Base-by-base conservation (phyloP, 1,140 invertebrate species). In the Ridgeia piscesae region DNA sequence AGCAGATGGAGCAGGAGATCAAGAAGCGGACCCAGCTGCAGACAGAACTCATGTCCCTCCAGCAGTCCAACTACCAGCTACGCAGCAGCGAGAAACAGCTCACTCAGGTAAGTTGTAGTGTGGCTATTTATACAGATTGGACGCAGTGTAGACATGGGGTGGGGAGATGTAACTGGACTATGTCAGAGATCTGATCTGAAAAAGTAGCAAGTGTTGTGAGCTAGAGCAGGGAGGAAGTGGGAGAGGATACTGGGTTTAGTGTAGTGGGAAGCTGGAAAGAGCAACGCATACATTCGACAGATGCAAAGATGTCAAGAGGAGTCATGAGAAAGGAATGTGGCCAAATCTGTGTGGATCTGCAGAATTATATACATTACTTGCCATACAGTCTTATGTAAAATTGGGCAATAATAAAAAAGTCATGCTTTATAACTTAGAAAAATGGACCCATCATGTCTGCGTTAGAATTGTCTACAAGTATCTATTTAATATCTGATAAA, bases 1-100 rank as follows among this genome's bases (percentile, higher is more conserved):
- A 97, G 35, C 98, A 99, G 95, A 96, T 99, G 31, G 98, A 99
- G 93, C 98, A 99, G 95, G 98, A 99, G 96, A 97, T 98, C 93
- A 97, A 98, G 92, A 98, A 98, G 94, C 97, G 98, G 93, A 97
- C 97, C 48, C 95, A 97, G 89, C 95, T 98, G 93, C 97, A 96
- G 93, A 96, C 97, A 31, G 98, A 98, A 93, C 96, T 98, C n/a
- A 97, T 97, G 88, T 96, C 97, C 42, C 97, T 97, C 92, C 96
- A 97, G 31, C 97, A 97, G 0, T 97, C 98, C 95, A 96, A 97
- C 17, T 97, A 97, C 17, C 97, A 98, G 94, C 94, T 98, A 89
- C 97, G 97, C 93, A 97, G 97, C 9, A 97, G 97, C 92, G 98
- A 98, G 95, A 97, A 97, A 93, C 98, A 98, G 94, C 95, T 98